Percentiles rank a stretch among this genome's conserved stretches.
Conservation (phyloP, 2,888 invertebrate genomes). For the Thymelicus acteon region DNA sequence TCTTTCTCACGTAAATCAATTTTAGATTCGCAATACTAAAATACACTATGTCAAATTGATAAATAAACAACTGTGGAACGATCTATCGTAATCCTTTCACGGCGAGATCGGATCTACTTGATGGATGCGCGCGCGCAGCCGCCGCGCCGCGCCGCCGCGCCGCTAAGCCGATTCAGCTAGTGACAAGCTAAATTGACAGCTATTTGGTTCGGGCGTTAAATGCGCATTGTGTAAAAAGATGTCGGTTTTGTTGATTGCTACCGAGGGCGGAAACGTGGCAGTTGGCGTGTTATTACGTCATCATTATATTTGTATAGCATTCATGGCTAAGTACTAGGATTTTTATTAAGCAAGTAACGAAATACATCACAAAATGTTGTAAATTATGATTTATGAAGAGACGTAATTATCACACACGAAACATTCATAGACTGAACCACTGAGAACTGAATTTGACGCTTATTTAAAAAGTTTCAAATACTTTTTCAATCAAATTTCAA, state of each 20-base stretch:
- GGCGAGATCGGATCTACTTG: constrained; percentile 61
- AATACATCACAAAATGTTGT: no score
- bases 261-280: constrained; percentile 19
- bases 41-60: constrained; percentile 70
- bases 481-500: no score
- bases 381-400: no score
- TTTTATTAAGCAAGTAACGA: no score
- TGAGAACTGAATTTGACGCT: no score
- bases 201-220: constrained; percentile 32
- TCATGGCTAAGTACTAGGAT: no score
- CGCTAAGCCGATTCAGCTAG: constrained; percentile 30
- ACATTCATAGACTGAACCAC: no score
- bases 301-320: not conserved
- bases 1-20: constrained; percentile 74
- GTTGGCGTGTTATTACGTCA: not conserved
- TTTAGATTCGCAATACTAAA: constrained; percentile 67
- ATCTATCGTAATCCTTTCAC: constrained; percentile 64
- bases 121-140: constrained; percentile 58
- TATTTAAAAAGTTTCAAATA: no score
- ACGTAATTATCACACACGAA: no score
- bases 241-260: constrained; percentile 30
- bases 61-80: constrained; percentile 63
- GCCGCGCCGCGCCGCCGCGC: constrained; percentile 18
- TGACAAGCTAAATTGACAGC: constrained; percentile 38
- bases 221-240: constrained; percentile 32